Evolutionary conservation across 2,888 invertebrate species (phyloP).

Genomic region (Drosophila austrosaltans): DNA sequence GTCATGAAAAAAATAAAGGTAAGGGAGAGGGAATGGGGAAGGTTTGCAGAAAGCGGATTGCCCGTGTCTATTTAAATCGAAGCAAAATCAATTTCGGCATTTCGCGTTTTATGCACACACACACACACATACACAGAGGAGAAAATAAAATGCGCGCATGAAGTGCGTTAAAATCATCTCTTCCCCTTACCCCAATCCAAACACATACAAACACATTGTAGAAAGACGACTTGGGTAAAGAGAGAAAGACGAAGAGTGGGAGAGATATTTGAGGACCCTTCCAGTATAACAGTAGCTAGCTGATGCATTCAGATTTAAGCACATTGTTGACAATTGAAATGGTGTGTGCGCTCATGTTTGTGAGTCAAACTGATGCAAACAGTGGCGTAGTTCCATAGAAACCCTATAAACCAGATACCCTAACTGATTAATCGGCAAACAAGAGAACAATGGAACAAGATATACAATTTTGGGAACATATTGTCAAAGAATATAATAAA

Average conservation of each 20-base stretch:
- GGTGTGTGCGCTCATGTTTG: slow-evolving; percentile 57
- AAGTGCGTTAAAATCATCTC: slow-evolving; percentile 53
- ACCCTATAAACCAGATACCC: too few relatives aligned
- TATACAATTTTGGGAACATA: too few relatives aligned
- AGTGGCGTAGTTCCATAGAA: slow-evolving; percentile 34
- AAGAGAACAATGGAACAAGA: too few relatives aligned
- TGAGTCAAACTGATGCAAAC: slow-evolving; percentile 15
- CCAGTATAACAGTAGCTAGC: slow-evolving; percentile 35
- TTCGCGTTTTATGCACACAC: slow-evolving; percentile 67
- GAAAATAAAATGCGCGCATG: slow-evolving; percentile 73
- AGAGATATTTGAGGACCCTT: slow-evolving; percentile 5
- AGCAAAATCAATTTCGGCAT: slow-evolving; percentile 74
- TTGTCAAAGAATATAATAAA: too few relatives aligned
- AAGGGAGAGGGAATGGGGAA: slow-evolving; percentile 15
- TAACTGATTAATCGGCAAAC: too few relatives aligned
- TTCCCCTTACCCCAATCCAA: background rate
- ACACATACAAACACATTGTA: slow-evolving; percentile 18
- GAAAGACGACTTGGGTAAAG: background rate
- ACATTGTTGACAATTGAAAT: slow-evolving; percentile 70
- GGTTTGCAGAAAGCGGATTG: slow-evolving; percentile 13
- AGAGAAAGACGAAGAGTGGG: background rate
- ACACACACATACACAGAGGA: slow-evolving; percentile 27
- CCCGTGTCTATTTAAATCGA: slow-evolving; percentile 72
- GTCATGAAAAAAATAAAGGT: background rate
- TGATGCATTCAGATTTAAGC: slow-evolving; percentile 68